Conservation (phyloP, 1,140 invertebrate species). For the Trichomalopsis sarcophagae region DNA sequence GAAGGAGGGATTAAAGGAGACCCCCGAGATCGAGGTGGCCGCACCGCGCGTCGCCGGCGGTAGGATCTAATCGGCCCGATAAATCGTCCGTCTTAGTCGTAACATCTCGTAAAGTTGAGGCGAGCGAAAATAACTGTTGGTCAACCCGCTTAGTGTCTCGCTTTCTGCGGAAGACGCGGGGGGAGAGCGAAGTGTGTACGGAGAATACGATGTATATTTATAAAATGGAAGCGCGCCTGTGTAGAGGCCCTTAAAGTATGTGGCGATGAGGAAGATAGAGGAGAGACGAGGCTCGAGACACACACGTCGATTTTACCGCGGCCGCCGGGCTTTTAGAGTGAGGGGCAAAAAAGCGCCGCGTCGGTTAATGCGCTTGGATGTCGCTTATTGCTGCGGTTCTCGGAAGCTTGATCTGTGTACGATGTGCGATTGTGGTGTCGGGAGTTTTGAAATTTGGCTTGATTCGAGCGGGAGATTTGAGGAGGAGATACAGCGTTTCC, state of each 20-base stretch:
- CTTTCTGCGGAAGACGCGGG: neutral
- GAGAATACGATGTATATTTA: conserved; percentile 39
- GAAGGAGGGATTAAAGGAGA: neutral
- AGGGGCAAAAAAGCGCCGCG: neutral
- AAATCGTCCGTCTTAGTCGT: conserved; percentile 67
- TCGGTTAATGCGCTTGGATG: neutral
- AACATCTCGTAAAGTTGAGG: conserved; percentile 65
- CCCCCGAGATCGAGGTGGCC: neutral
- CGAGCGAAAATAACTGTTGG: conserved; percentile 62
- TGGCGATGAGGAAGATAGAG: conserved; percentile 34
- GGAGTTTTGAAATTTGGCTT: too few relatives aligned
- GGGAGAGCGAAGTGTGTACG: neutral
- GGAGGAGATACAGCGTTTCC: too few relatives aligned
- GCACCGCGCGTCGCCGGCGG: conserved; percentile 51
- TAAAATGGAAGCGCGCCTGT: conserved; percentile 25
- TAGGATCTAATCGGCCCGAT: conserved; percentile 65
- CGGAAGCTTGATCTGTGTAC: neutral
- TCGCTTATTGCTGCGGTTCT: neutral
- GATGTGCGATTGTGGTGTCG: too few relatives aligned
- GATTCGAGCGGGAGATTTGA: too few relatives aligned
- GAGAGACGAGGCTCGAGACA: conserved; percentile 17
- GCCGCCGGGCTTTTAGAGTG: too few relatives aligned
- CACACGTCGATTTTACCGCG: conserved; percentile 42
- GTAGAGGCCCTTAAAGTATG: conserved; percentile 24
- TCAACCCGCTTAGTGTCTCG: conserved; percentile 49